phyloP scores from a whole-genome alignment of 2,797 vertebrate genomes.

The Nothura maculosa region DNA sequence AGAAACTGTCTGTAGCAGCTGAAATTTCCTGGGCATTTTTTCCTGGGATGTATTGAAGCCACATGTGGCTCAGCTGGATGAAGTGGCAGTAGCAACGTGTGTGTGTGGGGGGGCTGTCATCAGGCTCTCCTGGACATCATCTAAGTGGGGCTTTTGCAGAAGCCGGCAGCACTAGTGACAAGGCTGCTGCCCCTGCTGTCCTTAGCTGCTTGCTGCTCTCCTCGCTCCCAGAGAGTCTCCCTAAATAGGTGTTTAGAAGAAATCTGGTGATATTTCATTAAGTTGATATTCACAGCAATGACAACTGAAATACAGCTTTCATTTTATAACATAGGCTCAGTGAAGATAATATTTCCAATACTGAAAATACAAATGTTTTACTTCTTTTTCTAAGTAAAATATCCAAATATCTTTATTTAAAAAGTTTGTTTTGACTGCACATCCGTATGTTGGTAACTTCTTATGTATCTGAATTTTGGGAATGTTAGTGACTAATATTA shows the following conservation, averaged over 20 bases:
- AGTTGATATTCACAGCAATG: neutral
- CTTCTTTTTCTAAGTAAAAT: neutral
- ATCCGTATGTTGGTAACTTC: neutral
- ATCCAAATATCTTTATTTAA: neutral
- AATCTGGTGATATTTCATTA: neutral
- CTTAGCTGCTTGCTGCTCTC: neutral
- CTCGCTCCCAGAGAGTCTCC: neutral
- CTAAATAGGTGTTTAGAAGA: neutral
- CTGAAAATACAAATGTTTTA: neutral
- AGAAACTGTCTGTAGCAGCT: conserved; percentile 38
- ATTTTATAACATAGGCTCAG: neutral
- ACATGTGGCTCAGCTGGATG: neutral
- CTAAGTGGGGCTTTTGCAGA: neutral
- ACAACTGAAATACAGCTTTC: neutral
- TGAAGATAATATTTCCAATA: neutral
- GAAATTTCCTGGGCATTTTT: conserved; percentile 37
- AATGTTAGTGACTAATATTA: neutral
- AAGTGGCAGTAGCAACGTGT: neutral
- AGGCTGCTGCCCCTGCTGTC: neutral
- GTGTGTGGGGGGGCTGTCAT: neutral
- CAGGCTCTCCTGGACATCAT: neutral
- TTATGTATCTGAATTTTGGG: neutral
- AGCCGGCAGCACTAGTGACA: neutral
- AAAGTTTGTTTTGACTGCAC: neutral
- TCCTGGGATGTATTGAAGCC: neutral